Percentiles rank a stretch among this genome's conserved stretches.
These are phyloP conservation scores for Morpho deidamia DNA, from an alignment of 2,888 invertebrate genomes.

Conservation along the genomic window DNA sequence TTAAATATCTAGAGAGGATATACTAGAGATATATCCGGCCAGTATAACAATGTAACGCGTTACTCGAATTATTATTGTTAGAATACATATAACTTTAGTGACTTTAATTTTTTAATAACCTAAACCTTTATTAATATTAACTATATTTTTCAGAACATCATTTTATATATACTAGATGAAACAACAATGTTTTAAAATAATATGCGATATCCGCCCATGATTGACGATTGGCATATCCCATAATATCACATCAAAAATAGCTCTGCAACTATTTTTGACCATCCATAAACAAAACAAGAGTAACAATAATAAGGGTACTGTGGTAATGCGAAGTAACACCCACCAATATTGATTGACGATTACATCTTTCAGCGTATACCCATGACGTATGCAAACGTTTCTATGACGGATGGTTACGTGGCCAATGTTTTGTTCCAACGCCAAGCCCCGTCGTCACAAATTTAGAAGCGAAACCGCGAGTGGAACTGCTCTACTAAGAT, in stretches of 20 bases:
- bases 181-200: too few species aligned
- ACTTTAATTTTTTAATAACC: too few species aligned
- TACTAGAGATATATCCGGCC: too few species aligned
- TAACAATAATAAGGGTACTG: conserved; percentile 14
- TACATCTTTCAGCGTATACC: conserved; percentile 8
- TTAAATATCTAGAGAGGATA: too few species aligned
- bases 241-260: conserved; percentile 6
- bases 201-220: too few species aligned
- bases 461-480: conserved; percentile 59
- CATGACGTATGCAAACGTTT: conserved; percentile 18
- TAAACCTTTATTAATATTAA: too few species aligned
- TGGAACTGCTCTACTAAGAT: conserved; percentile 36
- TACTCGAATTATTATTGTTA: too few species aligned
- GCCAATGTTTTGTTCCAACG: conserved; percentile 40
- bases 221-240: background rate
- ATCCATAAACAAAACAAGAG: conserved; percentile 16
- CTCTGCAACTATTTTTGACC: conserved; percentile 3
- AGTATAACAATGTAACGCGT: too few species aligned
- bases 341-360: conserved; percentile 20
- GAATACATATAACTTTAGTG: too few species aligned
- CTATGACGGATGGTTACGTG: conserved; percentile 27
- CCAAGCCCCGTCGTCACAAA: conserved; percentile 58
- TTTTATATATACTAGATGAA: too few species aligned
- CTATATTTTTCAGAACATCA: too few species aligned
- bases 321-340: conserved; percentile 10